A percentile compares a stretch with the other conserved stretches of the same genome.
Conservation (phyloP, 2,888 invertebrate genomes). For the Tinea trinotella region DNA sequence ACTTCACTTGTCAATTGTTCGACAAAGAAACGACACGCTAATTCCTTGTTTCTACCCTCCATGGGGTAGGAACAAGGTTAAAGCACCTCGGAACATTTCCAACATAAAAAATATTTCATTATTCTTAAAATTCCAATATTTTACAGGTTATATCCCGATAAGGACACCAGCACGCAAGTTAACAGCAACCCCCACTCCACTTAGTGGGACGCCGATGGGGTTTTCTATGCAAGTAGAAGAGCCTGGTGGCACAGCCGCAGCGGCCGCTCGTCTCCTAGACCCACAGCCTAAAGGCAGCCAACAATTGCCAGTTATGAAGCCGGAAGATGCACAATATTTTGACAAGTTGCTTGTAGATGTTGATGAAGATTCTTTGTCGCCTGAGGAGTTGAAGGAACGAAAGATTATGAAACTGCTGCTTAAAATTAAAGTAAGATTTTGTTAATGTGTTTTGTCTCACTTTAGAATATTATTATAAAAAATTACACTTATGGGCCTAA, state of each 20-base stretch:
- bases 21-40: too few relatives aligned
- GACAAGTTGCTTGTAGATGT: constrained; percentile 98
- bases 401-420: constrained; percentile 99
- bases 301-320: constrained; percentile 99
- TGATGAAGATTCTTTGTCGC: constrained; percentile 94
- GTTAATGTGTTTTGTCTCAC: too few relatives aligned
- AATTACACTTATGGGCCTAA: neutral
- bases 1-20: too few relatives aligned
- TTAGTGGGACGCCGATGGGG: constrained; percentile 91
- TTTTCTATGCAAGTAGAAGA: constrained; percentile 96
- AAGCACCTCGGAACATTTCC: too few relatives aligned
- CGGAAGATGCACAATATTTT: constrained; percentile 99
- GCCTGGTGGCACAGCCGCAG: constrained; percentile 84
- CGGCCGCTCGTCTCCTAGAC: constrained; percentile 87
- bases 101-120: too few relatives aligned
- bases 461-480: neutral
- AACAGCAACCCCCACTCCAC: constrained; percentile 98
- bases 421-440: constrained; percentile 84
- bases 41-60: too few relatives aligned
- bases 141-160: constrained; percentile 89
- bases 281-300: constrained; percentile 94
- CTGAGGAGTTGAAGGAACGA: constrained; percentile 97
- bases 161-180: constrained; percentile 98
- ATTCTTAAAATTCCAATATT: neutral
- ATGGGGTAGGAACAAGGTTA: too few relatives aligned